Percentiles rank a stretch among this genome's conserved stretches.
phyloP scores from a whole-genome alignment of 1,140 invertebrate genomes.

The Rhopalosiphum maidis region DNA sequence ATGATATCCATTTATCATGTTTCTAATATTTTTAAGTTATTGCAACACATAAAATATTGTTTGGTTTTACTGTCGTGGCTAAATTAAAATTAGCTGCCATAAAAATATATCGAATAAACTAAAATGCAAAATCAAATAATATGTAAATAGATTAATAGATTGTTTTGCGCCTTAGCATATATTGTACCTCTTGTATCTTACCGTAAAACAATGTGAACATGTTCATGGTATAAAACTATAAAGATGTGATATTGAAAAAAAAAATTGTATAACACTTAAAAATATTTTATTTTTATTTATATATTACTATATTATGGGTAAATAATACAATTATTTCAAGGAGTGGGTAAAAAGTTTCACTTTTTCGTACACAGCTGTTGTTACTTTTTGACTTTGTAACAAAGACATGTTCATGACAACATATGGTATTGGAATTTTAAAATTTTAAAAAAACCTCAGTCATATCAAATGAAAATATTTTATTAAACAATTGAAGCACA shows the following conservation, averaged over 20 bases:
- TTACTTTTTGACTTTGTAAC: neutral
- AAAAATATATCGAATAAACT: too few species aligned
- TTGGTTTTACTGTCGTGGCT: neutral
- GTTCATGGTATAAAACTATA: too few species aligned
- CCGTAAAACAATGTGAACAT: too few species aligned
- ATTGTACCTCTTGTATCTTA: too few species aligned
- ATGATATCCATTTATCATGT: neutral
- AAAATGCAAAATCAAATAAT: too few species aligned
- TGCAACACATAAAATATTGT: neutral
- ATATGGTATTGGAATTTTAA: neutral
- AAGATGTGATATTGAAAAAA: too few species aligned
- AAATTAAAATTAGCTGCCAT: neutral
- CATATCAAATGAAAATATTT: neutral
- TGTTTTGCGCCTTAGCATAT: too few species aligned
- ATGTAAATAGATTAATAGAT: too few species aligned
- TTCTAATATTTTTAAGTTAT: neutral
- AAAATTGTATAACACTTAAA: too few species aligned
- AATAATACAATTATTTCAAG: neutral
- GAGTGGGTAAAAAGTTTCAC: neutral
- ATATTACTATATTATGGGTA: neutral
- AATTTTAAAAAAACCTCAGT: neutral
- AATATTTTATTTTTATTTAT: neutral
- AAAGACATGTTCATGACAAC: neutral
- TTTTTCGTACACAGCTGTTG: neutral
- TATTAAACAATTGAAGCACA: neutral